A percentile compares a stretch with the other conserved stretches of the same genome.
Evolutionary conservation across 2,888 invertebrate species (phyloP).

Genomic region (Argynnis bischoffii): DNA sequence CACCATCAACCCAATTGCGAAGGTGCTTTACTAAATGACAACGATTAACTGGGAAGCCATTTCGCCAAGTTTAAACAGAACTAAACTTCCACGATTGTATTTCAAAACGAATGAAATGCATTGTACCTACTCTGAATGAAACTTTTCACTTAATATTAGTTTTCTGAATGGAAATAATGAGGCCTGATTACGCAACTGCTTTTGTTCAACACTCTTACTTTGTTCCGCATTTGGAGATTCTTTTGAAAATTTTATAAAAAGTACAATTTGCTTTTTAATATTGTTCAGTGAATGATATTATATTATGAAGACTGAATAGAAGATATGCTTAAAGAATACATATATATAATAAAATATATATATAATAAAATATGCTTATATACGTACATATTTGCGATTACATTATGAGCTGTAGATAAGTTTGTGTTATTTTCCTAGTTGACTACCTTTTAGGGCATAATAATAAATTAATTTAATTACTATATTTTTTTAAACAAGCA

Average conservation of each 20-base stretch:
- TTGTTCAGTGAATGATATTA: not conserved
- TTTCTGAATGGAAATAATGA: constrained; percentile 40
- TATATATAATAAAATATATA: no score
- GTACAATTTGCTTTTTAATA: constrained; percentile 13
- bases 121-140: constrained; percentile 55
- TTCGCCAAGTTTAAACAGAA: constrained; percentile 70
- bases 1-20: constrained; percentile 59
- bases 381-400: not conserved
- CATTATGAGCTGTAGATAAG: constrained; percentile 40
- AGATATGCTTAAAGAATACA: not conserved
- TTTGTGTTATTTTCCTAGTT: no score
- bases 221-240: constrained; percentile 18
- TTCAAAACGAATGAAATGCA: constrained; percentile 63
- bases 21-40: constrained; percentile 68
- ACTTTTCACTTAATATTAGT: constrained; percentile 55
- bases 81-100: constrained; percentile 68
- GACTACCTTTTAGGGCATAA: no score
- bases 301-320: constrained; percentile 2
- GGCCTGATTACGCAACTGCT: constrained; percentile 31
- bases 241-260: constrained; percentile 5
- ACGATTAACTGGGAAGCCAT: constrained; percentile 74
- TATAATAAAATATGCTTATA: no score
- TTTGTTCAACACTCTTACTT: constrained; percentile 20
- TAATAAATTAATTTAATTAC: no score
- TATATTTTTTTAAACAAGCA: no score